These are phyloP conservation scores for Tapirus terrestris DNA, from an alignment of 2,113 vertebrate species.

Conservation along the genomic window DNA sequence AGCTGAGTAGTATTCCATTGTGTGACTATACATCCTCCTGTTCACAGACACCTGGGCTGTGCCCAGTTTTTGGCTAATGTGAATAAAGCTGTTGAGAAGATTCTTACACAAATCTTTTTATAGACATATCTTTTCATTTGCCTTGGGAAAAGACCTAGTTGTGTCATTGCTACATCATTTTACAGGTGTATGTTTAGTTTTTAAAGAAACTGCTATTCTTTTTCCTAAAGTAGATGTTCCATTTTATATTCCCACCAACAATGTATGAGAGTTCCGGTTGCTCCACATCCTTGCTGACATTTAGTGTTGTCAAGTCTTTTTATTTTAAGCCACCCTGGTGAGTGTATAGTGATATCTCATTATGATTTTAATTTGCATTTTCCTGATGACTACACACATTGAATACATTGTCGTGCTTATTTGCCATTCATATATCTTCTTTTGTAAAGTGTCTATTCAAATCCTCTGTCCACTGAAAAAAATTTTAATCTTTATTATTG, in stretches of 20 bases:
- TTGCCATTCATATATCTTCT: not conserved
- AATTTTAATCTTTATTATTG: not conserved
- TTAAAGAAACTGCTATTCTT: constrained; percentile 3
- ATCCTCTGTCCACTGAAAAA: not conserved
- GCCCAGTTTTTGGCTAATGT: not conserved
- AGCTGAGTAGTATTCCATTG: not conserved
- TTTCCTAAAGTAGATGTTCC: not conserved
- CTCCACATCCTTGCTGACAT: not conserved
- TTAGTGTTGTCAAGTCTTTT: not conserved
- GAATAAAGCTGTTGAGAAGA: not conserved
- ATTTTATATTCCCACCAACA: not conserved
- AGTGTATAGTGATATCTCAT: not conserved
- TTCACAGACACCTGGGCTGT: not conserved
- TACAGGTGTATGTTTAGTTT: not conserved
- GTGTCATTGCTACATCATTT: not conserved
- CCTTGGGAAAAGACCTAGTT: not conserved
- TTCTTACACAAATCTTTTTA: not conserved
- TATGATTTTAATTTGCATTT: constrained; percentile 25
- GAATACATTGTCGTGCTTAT: not conserved
- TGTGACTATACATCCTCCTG: not conserved
- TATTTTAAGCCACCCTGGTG: not conserved
- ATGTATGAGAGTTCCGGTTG: not conserved
- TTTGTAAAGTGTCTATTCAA: not conserved
- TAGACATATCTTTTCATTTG: not conserved
- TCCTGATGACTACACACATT: not conserved